Percentiles rank a stretch among this genome's conserved stretches.
phyloP scores from a whole-genome alignment of 2,888 invertebrate genomes.

The Trissonchulus latispiculum region DNA sequence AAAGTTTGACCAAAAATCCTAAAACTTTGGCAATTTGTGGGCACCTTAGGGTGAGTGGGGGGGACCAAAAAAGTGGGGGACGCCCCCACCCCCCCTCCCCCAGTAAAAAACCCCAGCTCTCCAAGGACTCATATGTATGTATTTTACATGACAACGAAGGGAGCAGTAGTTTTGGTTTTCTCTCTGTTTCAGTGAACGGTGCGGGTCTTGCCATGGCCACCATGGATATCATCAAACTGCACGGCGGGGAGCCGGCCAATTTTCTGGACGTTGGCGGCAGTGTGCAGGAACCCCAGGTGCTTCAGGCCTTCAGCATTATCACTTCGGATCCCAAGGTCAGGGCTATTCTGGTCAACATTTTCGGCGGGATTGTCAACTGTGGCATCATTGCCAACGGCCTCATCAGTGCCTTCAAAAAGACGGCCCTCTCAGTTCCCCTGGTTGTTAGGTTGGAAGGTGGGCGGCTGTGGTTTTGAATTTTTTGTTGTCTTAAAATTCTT shows the following conservation, averaged over 20 bases:
- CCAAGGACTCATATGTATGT: too few relatives aligned
- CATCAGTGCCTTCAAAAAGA: conserved; percentile 69
- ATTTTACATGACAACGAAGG: too few relatives aligned
- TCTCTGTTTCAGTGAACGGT: conserved; percentile 70
- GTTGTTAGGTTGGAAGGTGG: conserved; percentile 80
- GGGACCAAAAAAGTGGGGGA: too few relatives aligned
- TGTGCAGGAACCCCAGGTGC: conserved; percentile 85
- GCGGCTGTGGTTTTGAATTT: not conserved
- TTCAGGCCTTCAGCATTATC: conserved; percentile 79
- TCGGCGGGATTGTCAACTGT: conserved; percentile 98
- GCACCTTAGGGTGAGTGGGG: too few relatives aligned
- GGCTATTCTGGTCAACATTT: conserved; percentile 91
- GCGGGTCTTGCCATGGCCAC: conserved; percentile 99
- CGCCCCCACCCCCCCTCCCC: too few relatives aligned
- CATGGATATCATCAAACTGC: conserved; percentile 94
- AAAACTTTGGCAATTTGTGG: too few relatives aligned
- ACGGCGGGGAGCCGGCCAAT: conserved; percentile 93
- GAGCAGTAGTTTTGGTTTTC: too few relatives aligned
- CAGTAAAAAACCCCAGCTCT: too few relatives aligned
- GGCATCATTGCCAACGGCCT: conserved; percentile 91
- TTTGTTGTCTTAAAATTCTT: too few relatives aligned
- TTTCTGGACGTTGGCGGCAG: conserved; percentile 95
- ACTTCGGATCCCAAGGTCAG: conserved; percentile 66
- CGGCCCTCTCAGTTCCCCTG: conserved; percentile 70
- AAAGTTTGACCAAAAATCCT: too few relatives aligned